Conservation (phyloP, 2,113 vertebrate genomes). For the Thryonomys swinderianus region DNA sequence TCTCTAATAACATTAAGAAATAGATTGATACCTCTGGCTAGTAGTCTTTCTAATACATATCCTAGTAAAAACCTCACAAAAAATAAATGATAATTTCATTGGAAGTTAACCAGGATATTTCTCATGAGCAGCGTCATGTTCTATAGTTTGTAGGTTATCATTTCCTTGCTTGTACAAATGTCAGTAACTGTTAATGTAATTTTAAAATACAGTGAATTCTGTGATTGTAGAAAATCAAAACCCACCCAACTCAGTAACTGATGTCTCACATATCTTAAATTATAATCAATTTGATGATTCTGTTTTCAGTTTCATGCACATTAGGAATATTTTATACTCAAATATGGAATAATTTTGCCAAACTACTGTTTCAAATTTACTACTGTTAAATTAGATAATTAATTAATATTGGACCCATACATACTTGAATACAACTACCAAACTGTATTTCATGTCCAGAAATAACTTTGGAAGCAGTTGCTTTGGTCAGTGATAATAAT, state of each 20-base stretch:
- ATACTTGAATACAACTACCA: background rate
- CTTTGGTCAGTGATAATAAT: background rate
- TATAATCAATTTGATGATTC: background rate
- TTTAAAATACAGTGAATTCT: slow-evolving; percentile 33
- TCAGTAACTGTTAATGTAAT: slow-evolving; percentile 21
- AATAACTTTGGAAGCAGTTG: background rate
- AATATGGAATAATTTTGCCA: background rate
- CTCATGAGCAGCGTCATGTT: slow-evolving; percentile 57
- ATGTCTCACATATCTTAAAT: background rate
- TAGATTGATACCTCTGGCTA: background rate
- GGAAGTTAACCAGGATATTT: slow-evolving; percentile 54
- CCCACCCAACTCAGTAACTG: background rate
- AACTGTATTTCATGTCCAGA: background rate
- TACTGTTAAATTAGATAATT: background rate
- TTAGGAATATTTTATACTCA: background rate
- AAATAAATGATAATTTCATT: slow-evolving; percentile 54
- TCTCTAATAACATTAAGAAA: slow-evolving; percentile 63
- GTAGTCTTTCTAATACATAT: slow-evolving; percentile 52
- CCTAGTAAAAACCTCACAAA: slow-evolving; percentile 25
- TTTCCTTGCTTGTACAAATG: slow-evolving; percentile 55
- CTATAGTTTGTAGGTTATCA: slow-evolving; percentile 64
- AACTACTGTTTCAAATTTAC: background rate
- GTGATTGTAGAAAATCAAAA: slow-evolving; percentile 12
- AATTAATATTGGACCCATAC: background rate
- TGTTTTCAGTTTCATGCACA: background rate